Evolutionary conservation across 1,140 invertebrate genomes (phyloP), one percentile per base, ranked within the genome.

Genomic region (Pachyrhynchus sulphureomaculatus): DNA sequence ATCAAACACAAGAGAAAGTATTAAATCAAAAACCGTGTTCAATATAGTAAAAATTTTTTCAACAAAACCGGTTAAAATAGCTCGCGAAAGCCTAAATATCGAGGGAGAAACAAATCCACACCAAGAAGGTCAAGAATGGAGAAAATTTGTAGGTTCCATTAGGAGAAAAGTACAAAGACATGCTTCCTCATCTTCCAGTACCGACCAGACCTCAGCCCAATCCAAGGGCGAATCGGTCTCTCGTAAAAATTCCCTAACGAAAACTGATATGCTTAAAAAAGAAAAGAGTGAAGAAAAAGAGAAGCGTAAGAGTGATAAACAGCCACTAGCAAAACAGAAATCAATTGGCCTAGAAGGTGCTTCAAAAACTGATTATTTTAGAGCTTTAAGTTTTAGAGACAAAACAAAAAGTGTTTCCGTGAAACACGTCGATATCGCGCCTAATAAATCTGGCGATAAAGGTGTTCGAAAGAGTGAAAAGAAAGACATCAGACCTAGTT

Each of bases 231-330:
- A 69, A 57, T 24, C 62, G 51, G 62, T 70, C 48, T 62, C 68
- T 65, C 47, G 73, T 42, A 75, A 75, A 55, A 74, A 72, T 73
- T 75, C 73, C 71, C 58, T 75, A 69, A 75, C 73, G 42, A 68
- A 70, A 39, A 10, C 67, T 41, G 69, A 68, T 15, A 58, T 70
- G 29, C 66, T 72, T 34, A 69, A 68, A 45, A 64, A 65, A 37
- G 67, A 67, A 29, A 65, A 66, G 33, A 67, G 58, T n/a, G 53
- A 62, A 37, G 66, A 71, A 39, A 63, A 65, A 17, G 39, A 34
- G 23, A 54, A 62, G 36, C 36, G 48, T 32, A 69, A 63, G 67
- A 56, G n/a, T 26, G 63, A 66, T 29, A 70, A 69, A 54, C 60
- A 65, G 23, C 49, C 56, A 4, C 33, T 72, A 6, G 61, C 64